Evolutionary conservation across 1,140 invertebrate genomes (phyloP).

Genomic region (Cephus cinctus): DNA sequence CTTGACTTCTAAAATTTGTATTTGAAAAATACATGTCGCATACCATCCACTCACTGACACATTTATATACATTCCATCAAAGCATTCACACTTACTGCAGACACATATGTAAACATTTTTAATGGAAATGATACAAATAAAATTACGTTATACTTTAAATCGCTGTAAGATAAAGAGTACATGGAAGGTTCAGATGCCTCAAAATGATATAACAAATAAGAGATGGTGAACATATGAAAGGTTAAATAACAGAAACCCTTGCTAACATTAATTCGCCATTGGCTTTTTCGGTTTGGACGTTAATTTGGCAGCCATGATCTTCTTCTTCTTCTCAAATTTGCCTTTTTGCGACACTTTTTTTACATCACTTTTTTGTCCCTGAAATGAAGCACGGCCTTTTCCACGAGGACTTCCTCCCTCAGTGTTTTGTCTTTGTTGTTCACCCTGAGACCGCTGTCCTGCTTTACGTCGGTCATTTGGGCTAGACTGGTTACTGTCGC

Average conservation of each 20-base stretch:
- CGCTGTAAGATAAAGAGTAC: neutral
- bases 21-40: constrained; percentile 14
- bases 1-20: constrained; percentile 7
- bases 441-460: constrained; percentile 20
- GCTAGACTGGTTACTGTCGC: too few relatives aligned
- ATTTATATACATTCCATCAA: too few relatives aligned
- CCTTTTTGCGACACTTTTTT: constrained; percentile 39
- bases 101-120: neutral
- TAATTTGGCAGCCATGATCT: constrained; percentile 40
- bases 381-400: constrained; percentile 22
- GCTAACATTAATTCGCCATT: neutral
- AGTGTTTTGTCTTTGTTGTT: constrained; percentile 22
- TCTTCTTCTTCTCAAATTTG: constrained; percentile 42
- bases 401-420: constrained; percentile 26
- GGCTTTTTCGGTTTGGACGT: constrained; percentile 31
- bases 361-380: constrained; percentile 38
- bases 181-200: too few relatives aligned
- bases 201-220: too few relatives aligned
- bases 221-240: too few relatives aligned
- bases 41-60: neutral
- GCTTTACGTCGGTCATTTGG: constrained; percentile 13
- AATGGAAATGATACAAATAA: neutral
- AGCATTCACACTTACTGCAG: too few relatives aligned
- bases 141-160: too few relatives aligned
- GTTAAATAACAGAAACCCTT: constrained; percentile 3